Evolutionary conservation across 2,113 vertebrate species (phyloP).

Genomic region (Tretioscincus oriximinensis): DNA sequence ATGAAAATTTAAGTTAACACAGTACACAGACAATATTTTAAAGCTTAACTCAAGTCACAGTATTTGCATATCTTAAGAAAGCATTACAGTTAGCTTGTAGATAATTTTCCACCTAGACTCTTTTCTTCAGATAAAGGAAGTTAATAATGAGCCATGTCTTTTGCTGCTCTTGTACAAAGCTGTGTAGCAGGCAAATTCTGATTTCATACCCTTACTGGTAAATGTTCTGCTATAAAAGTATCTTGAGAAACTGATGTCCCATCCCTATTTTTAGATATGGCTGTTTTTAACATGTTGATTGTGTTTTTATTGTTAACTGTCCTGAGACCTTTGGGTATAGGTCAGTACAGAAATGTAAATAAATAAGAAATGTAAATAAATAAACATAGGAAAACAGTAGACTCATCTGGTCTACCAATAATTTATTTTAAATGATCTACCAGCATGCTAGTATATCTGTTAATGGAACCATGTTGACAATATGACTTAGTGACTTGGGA

Average conservation of each 20-base stretch:
- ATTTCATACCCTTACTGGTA: background rate
- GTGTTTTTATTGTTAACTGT: no score
- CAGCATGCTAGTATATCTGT: no score
- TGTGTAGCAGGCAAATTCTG: background rate
- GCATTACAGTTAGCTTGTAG: background rate
- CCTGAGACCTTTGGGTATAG: no score
- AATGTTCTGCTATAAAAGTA: background rate
- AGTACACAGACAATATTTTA: background rate
- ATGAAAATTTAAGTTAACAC: background rate
- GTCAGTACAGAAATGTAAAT: no score
- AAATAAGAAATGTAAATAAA: no score
- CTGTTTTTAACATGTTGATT: no score
- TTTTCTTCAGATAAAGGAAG: background rate
- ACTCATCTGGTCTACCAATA: no score
- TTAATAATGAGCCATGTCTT: background rate
- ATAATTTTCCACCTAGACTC: background rate
- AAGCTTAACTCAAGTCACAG: background rate
- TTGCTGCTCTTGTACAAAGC: background rate
- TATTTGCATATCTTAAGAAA: constrained; percentile 6
- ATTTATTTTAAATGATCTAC: no score
- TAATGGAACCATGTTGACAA: no score
- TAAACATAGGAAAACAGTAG: no score
- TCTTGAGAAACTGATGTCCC: background rate
- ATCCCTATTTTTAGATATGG: background rate
- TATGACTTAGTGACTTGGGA: no score